phyloP scores from a whole-genome alignment of 2,113 vertebrate species.

The Pitta sordida region DNA sequence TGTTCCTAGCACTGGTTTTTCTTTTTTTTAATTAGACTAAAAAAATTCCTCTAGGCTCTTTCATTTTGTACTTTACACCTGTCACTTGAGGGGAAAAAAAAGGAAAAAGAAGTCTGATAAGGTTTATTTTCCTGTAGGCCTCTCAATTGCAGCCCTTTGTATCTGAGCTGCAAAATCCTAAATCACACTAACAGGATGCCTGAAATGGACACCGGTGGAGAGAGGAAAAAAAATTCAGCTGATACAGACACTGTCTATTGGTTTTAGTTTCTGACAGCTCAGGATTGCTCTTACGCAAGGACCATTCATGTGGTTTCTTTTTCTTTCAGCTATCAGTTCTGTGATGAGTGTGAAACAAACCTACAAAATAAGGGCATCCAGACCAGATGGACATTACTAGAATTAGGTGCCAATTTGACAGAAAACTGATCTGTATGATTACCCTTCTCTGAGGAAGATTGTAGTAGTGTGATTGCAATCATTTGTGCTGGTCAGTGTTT shows the following conservation, averaged over 20 bases:
- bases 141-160: background rate
- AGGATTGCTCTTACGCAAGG: background rate
- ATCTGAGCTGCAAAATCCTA: background rate
- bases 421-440: background rate
- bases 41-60: background rate
- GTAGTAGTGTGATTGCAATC: background rate
- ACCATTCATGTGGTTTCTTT: background rate
- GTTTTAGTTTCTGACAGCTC: background rate
- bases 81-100: background rate
- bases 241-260: background rate
- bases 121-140: background rate
- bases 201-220: background rate
- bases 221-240: background rate
- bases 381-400: background rate
- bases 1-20: background rate
- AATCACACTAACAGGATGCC: background rate
- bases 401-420: background rate
- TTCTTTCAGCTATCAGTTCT: background rate
- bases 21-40: background rate
- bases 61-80: background rate
- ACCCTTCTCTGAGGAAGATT: background rate
- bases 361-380: background rate
- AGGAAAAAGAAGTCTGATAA: background rate
- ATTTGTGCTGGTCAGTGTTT: slow-evolving; percentile 1
- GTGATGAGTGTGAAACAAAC: background rate